Base-by-base conservation (phyloP, 64 coral and sea anemone species). In the Montipora sp. region DNA sequence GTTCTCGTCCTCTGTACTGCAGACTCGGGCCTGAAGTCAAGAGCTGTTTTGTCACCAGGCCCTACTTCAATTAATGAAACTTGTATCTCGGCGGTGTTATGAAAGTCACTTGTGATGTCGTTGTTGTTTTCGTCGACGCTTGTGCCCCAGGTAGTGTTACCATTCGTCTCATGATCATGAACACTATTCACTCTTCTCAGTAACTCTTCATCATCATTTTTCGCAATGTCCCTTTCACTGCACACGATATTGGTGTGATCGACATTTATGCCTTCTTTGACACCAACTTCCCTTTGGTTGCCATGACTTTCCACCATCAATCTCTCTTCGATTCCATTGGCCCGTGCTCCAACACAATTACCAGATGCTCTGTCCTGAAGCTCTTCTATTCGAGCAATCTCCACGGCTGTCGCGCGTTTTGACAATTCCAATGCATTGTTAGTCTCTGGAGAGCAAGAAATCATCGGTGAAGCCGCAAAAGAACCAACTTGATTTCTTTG, bases 61-160 rank as follows among this genome's bases (percentile, higher is more conserved):
- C 0, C 5, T 4, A 27, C 71, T 15, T 21, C n/a, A 20, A 4
- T 65, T 2, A 71, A 44, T 44, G 10, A 23, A 18, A 47, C 21
- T 19, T 70, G 27, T 45, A 14, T 45, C 36, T 59, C 20, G 55
- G 1, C 13, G n/a, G 18, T 73, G 11, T 59, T 36, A 18, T 20
- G 20, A 59, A 24, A 12, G n/a, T 8, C 8, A 60, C 11, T 18
- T 24, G n/a, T 20, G 61, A 47, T 72, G 1, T 70, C 44, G 15
- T 59, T 60, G 80, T 59, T 88, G 22, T 89, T 89, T 19, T 49
- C 24, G 48, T 74, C 47, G 19, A 76, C 60, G 13, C 36, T 80
- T 8, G 4, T n/a, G 46, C 0, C 16, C 36, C 47, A 27, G 4
- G n/a, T 18, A 3, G 7, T 58, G 8, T 21, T 50, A 19, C 16